These are phyloP conservation scores for Mus spicilegus DNA, from an alignment of 2,113 vertebrate genomes.

Conservation along the genomic window DNA sequence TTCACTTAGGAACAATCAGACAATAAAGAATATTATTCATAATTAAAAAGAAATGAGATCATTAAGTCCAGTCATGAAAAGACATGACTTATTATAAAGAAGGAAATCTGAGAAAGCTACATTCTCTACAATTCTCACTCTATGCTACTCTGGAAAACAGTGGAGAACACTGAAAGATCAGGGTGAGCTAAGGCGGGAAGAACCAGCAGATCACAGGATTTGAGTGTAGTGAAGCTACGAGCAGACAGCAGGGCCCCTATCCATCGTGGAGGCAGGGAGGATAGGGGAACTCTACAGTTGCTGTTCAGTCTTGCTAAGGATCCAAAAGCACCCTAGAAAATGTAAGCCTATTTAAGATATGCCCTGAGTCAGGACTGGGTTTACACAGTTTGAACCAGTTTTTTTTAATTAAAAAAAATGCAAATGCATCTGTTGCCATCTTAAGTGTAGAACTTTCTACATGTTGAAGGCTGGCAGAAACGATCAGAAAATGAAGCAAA, in stretches of 20 bases:
- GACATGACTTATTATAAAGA: background rate
- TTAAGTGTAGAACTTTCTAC: background rate
- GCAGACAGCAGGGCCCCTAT: background rate
- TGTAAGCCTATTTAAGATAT: background rate
- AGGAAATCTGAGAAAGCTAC: background rate
- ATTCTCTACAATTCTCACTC: background rate
- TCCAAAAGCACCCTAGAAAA: constrained; percentile 24
- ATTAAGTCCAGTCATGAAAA: constrained; percentile 6
- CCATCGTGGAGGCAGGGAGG: background rate
- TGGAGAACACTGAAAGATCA: background rate
- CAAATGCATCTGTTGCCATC: background rate
- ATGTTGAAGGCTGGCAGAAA: background rate
- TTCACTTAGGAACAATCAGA: background rate
- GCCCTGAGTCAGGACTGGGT: background rate
- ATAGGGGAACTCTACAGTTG: background rate
- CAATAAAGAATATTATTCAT: constrained; percentile 5
- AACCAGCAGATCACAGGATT: background rate
- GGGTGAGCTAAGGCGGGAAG: background rate
- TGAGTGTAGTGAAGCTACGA: background rate
- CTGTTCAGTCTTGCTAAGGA: constrained; percentile 1
- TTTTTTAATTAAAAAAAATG: background rate
- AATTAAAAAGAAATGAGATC: constrained; percentile 15
- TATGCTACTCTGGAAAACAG: background rate
- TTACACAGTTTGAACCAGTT: background rate
- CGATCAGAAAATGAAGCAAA: constrained; percentile 8